Percentiles rank a stretch among this genome's conserved stretches.
phyloP scores from a whole-genome alignment of 2,113 vertebrate species.

The Eubucco bourcierii region DNA sequence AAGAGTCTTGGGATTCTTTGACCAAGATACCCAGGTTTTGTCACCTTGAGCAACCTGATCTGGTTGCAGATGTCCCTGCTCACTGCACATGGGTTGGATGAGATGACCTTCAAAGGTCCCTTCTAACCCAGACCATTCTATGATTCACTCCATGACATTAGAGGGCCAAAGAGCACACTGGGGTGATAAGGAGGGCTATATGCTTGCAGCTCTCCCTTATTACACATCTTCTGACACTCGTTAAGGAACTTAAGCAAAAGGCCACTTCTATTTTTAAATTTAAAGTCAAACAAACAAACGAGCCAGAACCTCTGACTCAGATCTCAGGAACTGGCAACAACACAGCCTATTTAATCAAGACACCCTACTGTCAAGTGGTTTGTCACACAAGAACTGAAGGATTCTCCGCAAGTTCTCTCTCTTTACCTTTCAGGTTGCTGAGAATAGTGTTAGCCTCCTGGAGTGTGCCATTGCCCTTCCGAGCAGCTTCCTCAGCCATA shows the following conservation, averaged over 20 bases:
- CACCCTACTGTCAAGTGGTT: not conserved
- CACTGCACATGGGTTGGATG: not conserved
- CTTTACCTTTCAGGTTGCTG: slow-evolving; percentile 87
- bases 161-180: not conserved
- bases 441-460: slow-evolving; percentile 92
- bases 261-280: not conserved
- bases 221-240: not conserved
- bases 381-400: not conserved
- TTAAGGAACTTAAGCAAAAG: not conserved
- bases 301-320: not conserved
- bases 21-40: not conserved
- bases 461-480: slow-evolving; percentile 86
- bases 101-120: not conserved
- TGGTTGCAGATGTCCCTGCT: not conserved
- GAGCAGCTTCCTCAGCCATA: slow-evolving; percentile 91
- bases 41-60: not conserved
- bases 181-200: not conserved
- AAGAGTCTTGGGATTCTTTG: not conserved
- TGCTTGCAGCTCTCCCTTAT: not conserved
- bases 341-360: not conserved
- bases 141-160: not conserved
- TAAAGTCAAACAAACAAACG: not conserved
- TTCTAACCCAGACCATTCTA: not conserved
- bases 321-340: not conserved
- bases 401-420: not conserved